Evolutionary conservation across 92 coral and sea anemone genomes (phyloP).

Genomic region (Heliopora coerulea): DNA sequence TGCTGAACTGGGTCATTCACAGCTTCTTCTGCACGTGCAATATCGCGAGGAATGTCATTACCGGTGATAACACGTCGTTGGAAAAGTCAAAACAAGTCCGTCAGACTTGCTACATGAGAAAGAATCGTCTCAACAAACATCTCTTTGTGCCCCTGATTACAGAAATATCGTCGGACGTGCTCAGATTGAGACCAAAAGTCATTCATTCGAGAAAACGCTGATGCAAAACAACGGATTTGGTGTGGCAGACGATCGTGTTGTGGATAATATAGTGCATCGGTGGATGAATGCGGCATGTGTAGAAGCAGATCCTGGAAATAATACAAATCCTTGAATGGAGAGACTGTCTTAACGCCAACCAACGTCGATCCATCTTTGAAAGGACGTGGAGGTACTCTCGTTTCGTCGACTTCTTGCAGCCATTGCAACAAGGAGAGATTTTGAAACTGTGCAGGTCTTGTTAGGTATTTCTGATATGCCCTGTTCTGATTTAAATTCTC

Average conservation of each 20-base stretch:
- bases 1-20: too few relatives aligned
- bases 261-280: neutral
- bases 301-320: slow-evolving; percentile 10
- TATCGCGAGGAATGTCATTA: too few relatives aligned
- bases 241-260: neutral
- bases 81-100: neutral
- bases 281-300: neutral
- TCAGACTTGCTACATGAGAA: neutral
- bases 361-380: slow-evolving; percentile 7
- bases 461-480: neutral
- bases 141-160: neutral
- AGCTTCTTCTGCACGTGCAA: too few relatives aligned
- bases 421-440: slow-evolving; percentile 1
- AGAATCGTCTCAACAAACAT: neutral
- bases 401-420: neutral
- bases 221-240: neutral
- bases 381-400: neutral
- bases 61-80: too few relatives aligned
- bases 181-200: neutral
- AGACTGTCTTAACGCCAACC: neutral
- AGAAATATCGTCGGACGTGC: neutral
- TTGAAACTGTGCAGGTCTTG: neutral
- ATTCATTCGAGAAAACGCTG: neutral
- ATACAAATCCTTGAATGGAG: neutral
- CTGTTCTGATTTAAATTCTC: neutral